phyloP scores from a whole-genome alignment of 2,113 vertebrate species.

The Ardeotis arabs region DNA sequence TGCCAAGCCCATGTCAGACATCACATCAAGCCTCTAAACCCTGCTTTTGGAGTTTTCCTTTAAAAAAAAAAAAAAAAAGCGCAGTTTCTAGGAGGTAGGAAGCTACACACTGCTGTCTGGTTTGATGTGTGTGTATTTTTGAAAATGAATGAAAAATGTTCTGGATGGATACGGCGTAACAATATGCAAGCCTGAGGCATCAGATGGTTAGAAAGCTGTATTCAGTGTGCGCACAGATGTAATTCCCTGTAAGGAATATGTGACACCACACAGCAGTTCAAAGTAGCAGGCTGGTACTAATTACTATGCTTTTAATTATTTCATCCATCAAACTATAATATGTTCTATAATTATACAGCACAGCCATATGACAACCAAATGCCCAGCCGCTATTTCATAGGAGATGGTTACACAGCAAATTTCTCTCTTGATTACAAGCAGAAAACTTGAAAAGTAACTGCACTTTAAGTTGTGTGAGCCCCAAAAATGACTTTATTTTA shows the following conservation, averaged over 20 bases:
- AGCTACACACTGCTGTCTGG: constrained; percentile 17
- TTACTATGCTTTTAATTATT: constrained; percentile 67
- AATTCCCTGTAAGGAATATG: constrained; percentile 62
- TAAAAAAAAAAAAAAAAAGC: neutral
- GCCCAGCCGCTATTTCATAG: neutral
- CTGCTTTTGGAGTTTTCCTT: neutral
- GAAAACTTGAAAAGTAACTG: neutral
- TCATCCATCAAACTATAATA: constrained; percentile 68
- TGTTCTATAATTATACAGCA: constrained; percentile 64
- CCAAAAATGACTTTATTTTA: neutral
- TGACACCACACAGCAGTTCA: constrained; percentile 68
- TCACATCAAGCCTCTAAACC: neutral
- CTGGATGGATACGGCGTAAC: neutral
- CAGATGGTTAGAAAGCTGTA: constrained; percentile 52
- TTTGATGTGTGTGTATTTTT: constrained; percentile 35
- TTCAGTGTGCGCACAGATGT: constrained; percentile 57
- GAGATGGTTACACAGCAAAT: constrained; percentile 61
- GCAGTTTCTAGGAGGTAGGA: neutral
- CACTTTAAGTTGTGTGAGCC: neutral
- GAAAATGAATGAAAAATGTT: constrained; percentile 41
- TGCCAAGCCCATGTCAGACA: neutral
- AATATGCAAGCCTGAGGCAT: constrained; percentile 53
- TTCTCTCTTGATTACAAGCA: constrained; percentile 13
- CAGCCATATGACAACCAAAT: constrained; percentile 68
- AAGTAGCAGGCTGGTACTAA: constrained; percentile 67